Percentiles rank a stretch among this genome's conserved stretches.
These are phyloP conservation scores for Xestia xanthographa DNA, from an alignment of 2,888 invertebrate genomes.

Conservation along the genomic window DNA sequence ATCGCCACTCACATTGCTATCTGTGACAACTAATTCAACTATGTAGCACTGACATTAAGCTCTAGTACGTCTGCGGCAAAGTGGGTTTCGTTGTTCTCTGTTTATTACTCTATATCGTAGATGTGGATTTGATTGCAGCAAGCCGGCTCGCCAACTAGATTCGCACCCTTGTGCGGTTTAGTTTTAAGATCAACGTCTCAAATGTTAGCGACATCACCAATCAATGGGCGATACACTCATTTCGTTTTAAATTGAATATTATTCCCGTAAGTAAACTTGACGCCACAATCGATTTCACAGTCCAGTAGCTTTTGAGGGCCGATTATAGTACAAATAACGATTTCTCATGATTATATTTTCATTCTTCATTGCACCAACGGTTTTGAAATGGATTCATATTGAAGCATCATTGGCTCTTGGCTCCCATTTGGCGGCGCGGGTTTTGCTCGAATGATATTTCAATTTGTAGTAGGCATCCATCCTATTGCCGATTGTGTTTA, in stretches of 20 bases:
- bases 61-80: constrained; percentile 38
- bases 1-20: constrained; percentile 45
- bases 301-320: constrained; percentile 44
- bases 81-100: constrained; percentile 42
- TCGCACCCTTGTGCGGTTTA: constrained; percentile 50
- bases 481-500: constrained; percentile 31
- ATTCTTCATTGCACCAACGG: constrained; percentile 10
- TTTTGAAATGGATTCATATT: constrained; percentile 39
- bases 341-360: constrained; percentile 31
- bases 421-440: constrained; percentile 24
- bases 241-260: constrained; percentile 38
- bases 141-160: constrained; percentile 8
- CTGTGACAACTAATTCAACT: constrained; percentile 29
- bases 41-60: constrained; percentile 29
- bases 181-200: constrained; percentile 41
- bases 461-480: constrained; percentile 31
- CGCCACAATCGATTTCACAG: constrained; percentile 56
- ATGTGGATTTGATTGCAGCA: constrained; percentile 26
- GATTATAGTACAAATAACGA: constrained; percentile 22
- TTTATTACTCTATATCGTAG: constrained; percentile 15
- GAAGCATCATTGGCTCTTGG: constrained; percentile 35
- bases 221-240: constrained; percentile 29
- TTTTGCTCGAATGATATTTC: constrained; percentile 35
- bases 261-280: constrained; percentile 33
- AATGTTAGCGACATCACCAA: constrained; percentile 54